Evolutionary conservation across 1,140 invertebrate species (phyloP).

Genomic region (Ostrea denselamellosa): DNA sequence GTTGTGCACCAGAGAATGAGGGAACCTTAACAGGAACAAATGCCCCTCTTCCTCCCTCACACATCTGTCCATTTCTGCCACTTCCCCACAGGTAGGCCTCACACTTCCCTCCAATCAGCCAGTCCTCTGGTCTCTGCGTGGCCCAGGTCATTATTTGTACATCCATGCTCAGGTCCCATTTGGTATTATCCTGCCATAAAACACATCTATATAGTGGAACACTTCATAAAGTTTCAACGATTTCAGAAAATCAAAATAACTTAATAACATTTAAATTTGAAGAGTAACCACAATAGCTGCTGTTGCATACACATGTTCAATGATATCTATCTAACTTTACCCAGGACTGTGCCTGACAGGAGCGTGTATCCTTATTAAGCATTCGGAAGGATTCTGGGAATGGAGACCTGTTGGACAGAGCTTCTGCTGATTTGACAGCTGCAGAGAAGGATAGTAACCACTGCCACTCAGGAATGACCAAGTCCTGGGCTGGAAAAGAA

Average conservation of each 20-base stretch:
- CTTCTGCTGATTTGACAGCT: slow-evolving; percentile 81
- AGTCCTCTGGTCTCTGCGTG: slow-evolving; percentile 83
- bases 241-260: too few relatives aligned
- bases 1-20: slow-evolving; percentile 76
- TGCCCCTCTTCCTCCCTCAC: slow-evolving; percentile 80
- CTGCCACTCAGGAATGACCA: slow-evolving; percentile 81
- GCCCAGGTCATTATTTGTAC: slow-evolving; percentile 84
- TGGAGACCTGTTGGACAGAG: slow-evolving; percentile 80
- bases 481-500: slow-evolving; percentile 53
- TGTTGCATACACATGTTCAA: neutral
- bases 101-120: slow-evolving; percentile 85
- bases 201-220: too few relatives aligned
- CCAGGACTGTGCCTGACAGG: slow-evolving; percentile 26
- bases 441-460: slow-evolving; percentile 83
- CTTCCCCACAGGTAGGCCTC: slow-evolving; percentile 84
- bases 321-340: neutral
- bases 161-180: slow-evolving; percentile 83
- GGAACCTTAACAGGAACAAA: slow-evolving; percentile 68
- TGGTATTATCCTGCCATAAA: slow-evolving; percentile 77
- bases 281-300: too few relatives aligned
- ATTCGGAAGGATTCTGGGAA: slow-evolving; percentile 80
- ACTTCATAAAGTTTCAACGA: too few relatives aligned
- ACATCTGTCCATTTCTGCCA: slow-evolving; percentile 84
- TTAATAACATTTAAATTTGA: too few relatives aligned
- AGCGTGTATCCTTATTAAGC: slow-evolving; percentile 58